A percentile compares a stretch with the other conserved stretches of the same genome.
These are phyloP conservation scores for Orthosia gothica DNA, from an alignment of 2,888 invertebrate genomes.

Conservation along the genomic window DNA sequence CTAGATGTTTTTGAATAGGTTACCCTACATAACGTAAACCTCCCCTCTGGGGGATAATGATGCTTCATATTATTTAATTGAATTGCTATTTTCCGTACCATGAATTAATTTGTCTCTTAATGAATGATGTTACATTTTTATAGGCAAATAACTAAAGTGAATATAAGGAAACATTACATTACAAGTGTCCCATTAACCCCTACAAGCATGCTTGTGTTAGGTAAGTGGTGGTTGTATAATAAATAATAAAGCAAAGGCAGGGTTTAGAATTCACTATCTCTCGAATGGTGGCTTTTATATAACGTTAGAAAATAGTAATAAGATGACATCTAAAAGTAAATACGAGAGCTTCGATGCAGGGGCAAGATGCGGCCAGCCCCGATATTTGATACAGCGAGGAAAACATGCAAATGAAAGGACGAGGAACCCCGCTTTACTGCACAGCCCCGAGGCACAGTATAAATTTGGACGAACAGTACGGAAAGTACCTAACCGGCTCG, in stretches of 20 bases:
- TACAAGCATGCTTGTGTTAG: not conserved
- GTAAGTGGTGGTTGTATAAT: not conserved
- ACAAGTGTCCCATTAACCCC: no score
- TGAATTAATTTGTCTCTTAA: constrained; percentile 28
- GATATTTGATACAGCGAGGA: constrained; percentile 85
- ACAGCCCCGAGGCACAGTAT: constrained; percentile 59
- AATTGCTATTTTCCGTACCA: not conserved
- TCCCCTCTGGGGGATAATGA: not conserved
- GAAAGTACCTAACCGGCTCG: no score
- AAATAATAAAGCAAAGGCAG: not conserved
- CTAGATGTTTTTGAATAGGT: constrained; percentile 58
- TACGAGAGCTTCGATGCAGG: constrained; percentile 74
- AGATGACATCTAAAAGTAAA: constrained; percentile 81
- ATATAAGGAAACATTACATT: not conserved
- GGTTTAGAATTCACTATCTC: not conserved
- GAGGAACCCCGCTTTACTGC: constrained; percentile 77
- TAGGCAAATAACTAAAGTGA: not conserved
- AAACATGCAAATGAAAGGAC: constrained; percentile 89
- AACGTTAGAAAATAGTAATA: constrained; percentile 69
- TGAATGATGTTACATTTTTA: constrained; percentile 72
- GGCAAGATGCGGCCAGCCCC: constrained; percentile 69
- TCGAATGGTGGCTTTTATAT: not conserved
- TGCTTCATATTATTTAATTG: constrained; percentile 32
- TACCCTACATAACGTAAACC: not conserved
- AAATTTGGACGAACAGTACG: no score